Base-by-base conservation (phyloP, 2,888 invertebrate species). In the Hypolimnas misippus region DNA sequence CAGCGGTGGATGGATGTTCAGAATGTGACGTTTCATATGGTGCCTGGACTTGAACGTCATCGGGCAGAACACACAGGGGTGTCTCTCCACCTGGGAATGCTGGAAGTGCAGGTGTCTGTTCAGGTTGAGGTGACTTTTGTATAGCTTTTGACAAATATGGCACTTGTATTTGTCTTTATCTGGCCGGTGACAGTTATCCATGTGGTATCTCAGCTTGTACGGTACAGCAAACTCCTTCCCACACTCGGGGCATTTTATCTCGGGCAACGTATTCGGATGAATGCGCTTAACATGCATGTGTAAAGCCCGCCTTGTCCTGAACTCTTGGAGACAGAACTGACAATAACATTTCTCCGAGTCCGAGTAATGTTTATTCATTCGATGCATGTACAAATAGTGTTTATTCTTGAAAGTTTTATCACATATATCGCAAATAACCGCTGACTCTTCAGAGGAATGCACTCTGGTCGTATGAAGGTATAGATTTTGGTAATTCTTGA, bases 301-400 rank as follows among this genome's bases (percentile, higher is more conserved):
- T 0, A 92, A 53, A 0, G 91, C 91, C 6, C 89, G 70, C 0
- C 88, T 59, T 0, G 91, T 92, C 1, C 89, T 69, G 35, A 90
- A 92, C 57, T 90, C 89, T 68, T 91, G 91, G 0, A 90, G 73
- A 38, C 91, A 92, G 60, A 86, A 87, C 51, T 92, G 89, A 42
- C 91, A 92, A 65, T 80, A 88, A 50, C 89, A 87, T 33, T 89
- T 89, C 68, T 90, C 89, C 0, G 81, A 70, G 14, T 91, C 90
- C 0, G 91, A 90, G n/a, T 91, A 91, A 60, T 92, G 91, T 7
- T 90, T 90, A 38, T 92, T 92, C 91, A 91, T 92, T 1, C 89
- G 66, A 63, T 92, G 91, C 91, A 92, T 92, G 72, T 92, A 92
- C 0, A 92, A 33, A 59, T 92, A 92, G 65, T 92, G 91, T 64